These are phyloP conservation scores for Rafetus swinhoei DNA, from an alignment of 2,113 vertebrate genomes.

Conservation along the genomic window DNA sequence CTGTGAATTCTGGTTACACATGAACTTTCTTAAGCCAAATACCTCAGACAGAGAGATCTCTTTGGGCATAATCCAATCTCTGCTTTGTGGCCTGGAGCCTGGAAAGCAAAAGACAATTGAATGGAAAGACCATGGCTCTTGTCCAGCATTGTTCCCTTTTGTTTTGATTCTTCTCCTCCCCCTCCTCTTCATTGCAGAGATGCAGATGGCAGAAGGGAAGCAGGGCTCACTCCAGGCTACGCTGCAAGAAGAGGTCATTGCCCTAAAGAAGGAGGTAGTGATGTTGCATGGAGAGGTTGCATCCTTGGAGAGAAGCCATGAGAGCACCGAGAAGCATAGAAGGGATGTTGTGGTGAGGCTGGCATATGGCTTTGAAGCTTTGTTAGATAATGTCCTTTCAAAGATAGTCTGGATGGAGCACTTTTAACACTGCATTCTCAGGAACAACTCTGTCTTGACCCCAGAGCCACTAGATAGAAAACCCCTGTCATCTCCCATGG, in stretches of 20 bases:
- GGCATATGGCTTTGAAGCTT: neutral
- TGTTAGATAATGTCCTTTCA: accelerated
- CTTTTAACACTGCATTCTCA: neutral
- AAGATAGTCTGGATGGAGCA: neutral
- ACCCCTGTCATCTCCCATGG: too few species aligned
- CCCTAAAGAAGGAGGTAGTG: constrained; percentile 14
- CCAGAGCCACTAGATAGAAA: too few species aligned
- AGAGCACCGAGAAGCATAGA: constrained; percentile 59
- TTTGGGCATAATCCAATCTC: neutral
- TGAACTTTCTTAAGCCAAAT: neutral
- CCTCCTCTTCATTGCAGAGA: constrained; percentile 55
- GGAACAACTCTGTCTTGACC: neutral
- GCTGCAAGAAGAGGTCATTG: constrained; percentile 33
- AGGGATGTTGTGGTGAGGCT: constrained; percentile 70
- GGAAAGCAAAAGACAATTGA: neutral
- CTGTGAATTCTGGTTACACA: neutral
- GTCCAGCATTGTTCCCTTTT: neutral
- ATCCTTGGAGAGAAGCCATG: constrained; percentile 54
- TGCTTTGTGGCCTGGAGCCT: neutral
- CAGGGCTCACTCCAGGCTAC: constrained; percentile 45
- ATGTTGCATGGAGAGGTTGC: constrained; percentile 50
- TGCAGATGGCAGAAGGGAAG: constrained; percentile 54
- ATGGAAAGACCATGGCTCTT: neutral
- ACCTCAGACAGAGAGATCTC: neutral
- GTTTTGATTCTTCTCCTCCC: neutral